A percentile compares a stretch with the other conserved stretches of the same genome.
phyloP scores from a whole-genome alignment of 2,113 vertebrate species.

The Trematocara stigmaticum region DNA sequence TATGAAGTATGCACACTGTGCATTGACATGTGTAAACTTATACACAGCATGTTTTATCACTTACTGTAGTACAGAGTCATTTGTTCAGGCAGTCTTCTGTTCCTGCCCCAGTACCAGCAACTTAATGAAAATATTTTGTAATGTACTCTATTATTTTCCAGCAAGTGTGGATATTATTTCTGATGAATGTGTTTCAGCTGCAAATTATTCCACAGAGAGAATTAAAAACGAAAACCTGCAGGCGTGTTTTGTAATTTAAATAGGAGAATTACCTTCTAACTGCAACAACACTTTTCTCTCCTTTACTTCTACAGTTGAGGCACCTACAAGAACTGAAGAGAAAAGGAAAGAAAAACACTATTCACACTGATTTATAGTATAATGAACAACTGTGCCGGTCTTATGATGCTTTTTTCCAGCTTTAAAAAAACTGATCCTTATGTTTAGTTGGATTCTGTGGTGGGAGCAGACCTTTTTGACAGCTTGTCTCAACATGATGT shows the following conservation, averaged over 20 bases:
- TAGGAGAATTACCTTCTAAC: neutral
- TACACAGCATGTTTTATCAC: neutral
- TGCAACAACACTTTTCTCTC: neutral
- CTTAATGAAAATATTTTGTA: neutral
- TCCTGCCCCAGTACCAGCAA: neutral
- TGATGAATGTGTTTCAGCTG: conserved; percentile 3
- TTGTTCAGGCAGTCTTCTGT: neutral
- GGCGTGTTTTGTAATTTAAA: conserved; percentile 14
- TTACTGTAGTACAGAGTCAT: neutral
- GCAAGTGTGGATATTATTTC: neutral
- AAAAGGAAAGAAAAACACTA: neutral
- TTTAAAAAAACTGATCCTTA: neutral
- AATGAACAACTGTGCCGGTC: neutral
- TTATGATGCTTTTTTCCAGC: neutral
- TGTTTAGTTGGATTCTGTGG: neutral
- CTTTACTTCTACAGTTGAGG: neutral
- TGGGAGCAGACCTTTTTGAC: conserved; percentile 34
- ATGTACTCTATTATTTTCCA: neutral
- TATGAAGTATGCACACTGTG: neutral
- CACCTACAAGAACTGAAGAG: neutral
- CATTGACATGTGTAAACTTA: neutral
- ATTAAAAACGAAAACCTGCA: neutral
- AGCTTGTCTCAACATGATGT: conserved; percentile 34
- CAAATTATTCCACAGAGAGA: neutral
- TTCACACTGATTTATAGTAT: neutral